Percentiles rank a stretch among this genome's conserved stretches.
These are phyloP conservation scores for Margarornis squamiger DNA, from an alignment of 2,797 vertebrate genomes.

Conservation along the genomic window DNA sequence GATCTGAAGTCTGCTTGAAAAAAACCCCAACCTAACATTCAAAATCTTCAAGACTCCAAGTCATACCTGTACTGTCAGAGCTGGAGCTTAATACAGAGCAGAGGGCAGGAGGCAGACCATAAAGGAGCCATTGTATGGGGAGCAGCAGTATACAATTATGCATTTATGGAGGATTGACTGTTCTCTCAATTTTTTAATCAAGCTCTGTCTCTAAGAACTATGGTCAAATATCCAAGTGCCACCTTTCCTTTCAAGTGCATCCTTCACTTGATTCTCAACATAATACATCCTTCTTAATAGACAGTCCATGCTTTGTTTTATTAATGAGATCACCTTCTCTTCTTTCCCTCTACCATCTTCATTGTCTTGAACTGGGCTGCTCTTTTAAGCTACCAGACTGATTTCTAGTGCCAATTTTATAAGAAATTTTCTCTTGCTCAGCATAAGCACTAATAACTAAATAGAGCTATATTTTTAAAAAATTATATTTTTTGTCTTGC, in stretches of 20 bases:
- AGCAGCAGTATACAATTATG: conserved; percentile 43
- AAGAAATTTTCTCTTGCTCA: neutral
- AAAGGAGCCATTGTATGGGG: conserved; percentile 57
- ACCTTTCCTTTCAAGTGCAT: conserved; percentile 61
- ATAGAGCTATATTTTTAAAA: neutral
- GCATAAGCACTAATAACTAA: neutral
- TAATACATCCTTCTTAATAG: conserved; percentile 25
- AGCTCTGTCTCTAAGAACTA: conserved; percentile 32
- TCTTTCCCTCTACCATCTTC: neutral
- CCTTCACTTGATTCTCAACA: conserved; percentile 5
- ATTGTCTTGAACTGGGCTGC: neutral
- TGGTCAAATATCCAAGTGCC: conserved; percentile 31
- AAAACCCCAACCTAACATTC: neutral
- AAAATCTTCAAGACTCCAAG: conserved; percentile 20
- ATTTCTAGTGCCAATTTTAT: neutral
- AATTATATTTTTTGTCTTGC: neutral
- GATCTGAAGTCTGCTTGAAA: neutral
- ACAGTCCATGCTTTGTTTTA: conserved; percentile 46
- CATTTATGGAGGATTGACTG: conserved; percentile 40
- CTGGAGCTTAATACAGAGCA: neutral
- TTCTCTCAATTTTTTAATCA: conserved; percentile 53
- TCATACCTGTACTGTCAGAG: conserved; percentile 29
- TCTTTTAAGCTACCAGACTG: neutral
- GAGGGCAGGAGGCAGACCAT: neutral
- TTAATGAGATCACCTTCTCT: neutral